Conservation (phyloP, 1,140 invertebrate genomes). For the Megalonaias nervosa region DNA sequence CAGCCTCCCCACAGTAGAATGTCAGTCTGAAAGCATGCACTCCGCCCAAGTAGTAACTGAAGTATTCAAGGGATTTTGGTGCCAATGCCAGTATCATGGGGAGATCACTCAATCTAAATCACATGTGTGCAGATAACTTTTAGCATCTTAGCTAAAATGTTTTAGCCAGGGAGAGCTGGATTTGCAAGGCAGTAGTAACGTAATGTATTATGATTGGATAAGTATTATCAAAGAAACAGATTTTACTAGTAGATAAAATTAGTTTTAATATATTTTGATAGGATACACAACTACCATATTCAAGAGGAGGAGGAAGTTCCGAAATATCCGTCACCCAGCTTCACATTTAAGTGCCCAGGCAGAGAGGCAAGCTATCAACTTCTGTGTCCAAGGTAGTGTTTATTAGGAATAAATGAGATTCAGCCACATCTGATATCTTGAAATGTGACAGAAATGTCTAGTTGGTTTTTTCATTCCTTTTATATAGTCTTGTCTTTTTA, state of each 20-base stretch:
- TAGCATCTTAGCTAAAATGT: too few species aligned
- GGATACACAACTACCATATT: constrained; percentile 72
- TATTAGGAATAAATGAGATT: neutral
- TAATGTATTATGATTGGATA: neutral
- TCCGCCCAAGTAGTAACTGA: too few species aligned
- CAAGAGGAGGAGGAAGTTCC: constrained; percentile 72
- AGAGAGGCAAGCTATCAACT: constrained; percentile 76
- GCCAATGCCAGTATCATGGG: too few species aligned
- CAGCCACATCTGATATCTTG: too few species aligned
- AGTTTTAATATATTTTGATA: constrained; percentile 30
- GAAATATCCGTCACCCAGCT: constrained; percentile 68
- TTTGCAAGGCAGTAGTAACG: neutral
- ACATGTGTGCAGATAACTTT: too few species aligned
- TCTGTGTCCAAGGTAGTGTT: constrained; percentile 75
- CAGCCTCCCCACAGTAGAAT: too few species aligned
- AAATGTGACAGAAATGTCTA: neutral
- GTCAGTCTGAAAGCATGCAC: too few species aligned
- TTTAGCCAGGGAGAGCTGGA: neutral
- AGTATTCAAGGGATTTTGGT: too few species aligned
- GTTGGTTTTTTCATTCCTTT: too few species aligned
- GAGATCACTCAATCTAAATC: too few species aligned
- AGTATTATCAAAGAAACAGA: neutral
- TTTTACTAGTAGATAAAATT: neutral
- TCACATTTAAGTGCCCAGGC: constrained; percentile 69
- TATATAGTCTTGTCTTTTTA: too few species aligned